Conservation (phyloP, 2,113 vertebrate species). For the Tautogolabrus adspersus region DNA sequence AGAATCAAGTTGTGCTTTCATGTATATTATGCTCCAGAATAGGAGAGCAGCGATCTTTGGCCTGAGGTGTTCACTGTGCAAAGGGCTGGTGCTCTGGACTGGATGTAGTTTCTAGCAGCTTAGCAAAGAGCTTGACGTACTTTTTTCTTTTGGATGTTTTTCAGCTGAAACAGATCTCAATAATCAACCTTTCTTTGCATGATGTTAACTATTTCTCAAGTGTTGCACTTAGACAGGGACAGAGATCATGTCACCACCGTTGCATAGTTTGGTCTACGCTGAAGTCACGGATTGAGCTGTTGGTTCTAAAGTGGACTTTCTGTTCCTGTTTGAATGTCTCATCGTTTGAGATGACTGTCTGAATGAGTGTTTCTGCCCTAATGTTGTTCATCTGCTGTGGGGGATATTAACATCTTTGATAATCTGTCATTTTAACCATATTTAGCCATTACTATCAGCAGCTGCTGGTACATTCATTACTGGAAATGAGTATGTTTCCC, state of each 20-base stretch:
- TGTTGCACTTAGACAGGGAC: constrained; percentile 18
- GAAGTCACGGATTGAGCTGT: constrained; percentile 5
- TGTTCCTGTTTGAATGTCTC: constrained; percentile 27
- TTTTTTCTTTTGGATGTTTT: constrained; percentile 24
- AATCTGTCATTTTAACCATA: constrained; percentile 80
- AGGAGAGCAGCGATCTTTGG: not conserved
- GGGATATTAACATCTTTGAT: constrained; percentile 79
- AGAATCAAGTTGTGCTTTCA: not conserved
- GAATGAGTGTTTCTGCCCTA: constrained; percentile 68
- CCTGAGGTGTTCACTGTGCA: constrained; percentile 35
- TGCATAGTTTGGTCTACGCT: not conserved
- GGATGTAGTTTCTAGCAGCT: constrained; percentile 54
- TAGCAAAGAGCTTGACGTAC: constrained; percentile 23
- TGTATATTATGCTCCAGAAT: not conserved
- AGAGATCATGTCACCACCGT: constrained; percentile 15
- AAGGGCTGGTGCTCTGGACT: constrained; percentile 53
- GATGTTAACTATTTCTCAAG: constrained; percentile 34
- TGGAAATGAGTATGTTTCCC: constrained; percentile 89
- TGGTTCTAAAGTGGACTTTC: constrained; percentile 24
- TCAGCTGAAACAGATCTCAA: constrained; percentile 26
- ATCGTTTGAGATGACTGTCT: not conserved
- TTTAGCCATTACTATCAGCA: constrained; percentile 84
- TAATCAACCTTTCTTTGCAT: constrained; percentile 51
- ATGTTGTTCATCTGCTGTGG: constrained; percentile 76
- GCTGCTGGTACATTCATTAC: constrained; percentile 87